Evolutionary conservation across 2,888 invertebrate genomes (phyloP), one percentile per base, ranked within the genome.

Genomic region (Belgica antarctica): DNA sequence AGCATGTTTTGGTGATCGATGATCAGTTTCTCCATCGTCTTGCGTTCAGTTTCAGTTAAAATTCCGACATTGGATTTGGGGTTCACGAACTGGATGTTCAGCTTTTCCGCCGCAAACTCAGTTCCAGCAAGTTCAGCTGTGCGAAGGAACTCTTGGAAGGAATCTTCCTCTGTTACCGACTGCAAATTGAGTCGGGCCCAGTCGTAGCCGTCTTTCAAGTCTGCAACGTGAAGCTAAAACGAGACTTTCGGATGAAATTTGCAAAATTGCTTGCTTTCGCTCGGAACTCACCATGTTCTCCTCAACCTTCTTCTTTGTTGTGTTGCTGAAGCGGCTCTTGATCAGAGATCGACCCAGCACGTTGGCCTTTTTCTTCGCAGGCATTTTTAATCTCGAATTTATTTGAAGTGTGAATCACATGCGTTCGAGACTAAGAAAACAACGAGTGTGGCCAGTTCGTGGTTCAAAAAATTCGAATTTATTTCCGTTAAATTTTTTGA

Each of bases 111-210:
- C 76, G 90, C 89, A 78, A 97, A 99, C 78, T 98, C 96, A 0
- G 92, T 91, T 41, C 94, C 93, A 0, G 97, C 96, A 71, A 99
- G 81, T 79, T 96, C 91, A 0, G 98, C 98, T 0, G 94, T 97
- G 0, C 94, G 89, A 2, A 99, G 82, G 78, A 99, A 98, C 76
- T 97, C 98, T 81, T 97, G 94, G 72, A 98, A 87, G 0, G 94
- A 92, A n/a, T 90, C 93, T 78, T 96, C 94, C 74, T 97, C 96
- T 0, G 96, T 97, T 0, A 96, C 91, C 0, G 96, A 96, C 75
- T 90, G 89, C 0, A 95, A 83, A 80, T 96, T 96, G 1, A 95
- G 81, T 7, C 93, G 84, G 36, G 90, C 92, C 94, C 94, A 95
- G 72, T 95, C 92, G 75, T 89, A 92, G 2, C 94, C 95, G 82